Base-by-base conservation (phyloP, 2,113 vertebrate genomes). In the Cygnus atratus region DNA sequence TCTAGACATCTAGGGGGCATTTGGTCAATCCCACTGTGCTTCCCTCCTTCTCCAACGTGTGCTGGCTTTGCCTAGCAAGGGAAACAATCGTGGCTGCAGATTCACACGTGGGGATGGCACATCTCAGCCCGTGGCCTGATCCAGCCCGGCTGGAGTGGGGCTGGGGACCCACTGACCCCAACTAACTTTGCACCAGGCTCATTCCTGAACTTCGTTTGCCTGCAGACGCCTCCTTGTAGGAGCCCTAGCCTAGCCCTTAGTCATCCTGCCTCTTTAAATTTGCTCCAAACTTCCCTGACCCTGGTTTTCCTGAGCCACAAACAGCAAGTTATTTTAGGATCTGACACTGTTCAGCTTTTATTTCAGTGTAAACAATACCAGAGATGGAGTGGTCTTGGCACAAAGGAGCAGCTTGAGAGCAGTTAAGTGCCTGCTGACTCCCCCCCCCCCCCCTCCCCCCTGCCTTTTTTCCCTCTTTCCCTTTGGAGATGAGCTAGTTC, bases 251-350 rank as follows among this genome's bases (percentile, higher is more conserved):
- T 76, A 70, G 81, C 88, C 46, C 66, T 76, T 84, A 59, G 39
- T 72, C 59, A 88, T 78, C 48, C 91, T 97, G 76, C 73, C 54
- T 19, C 93, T 95, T 96, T 96, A 97, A 96, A 95, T 96, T 87
- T 66, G 25, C 91, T 93, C 87, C 92, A 96, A 37, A 96, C 92
- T 95, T 88, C 90, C 74, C 52, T 97, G 92, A 97, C 95, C 95
- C 86, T 93, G 79, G 71, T 72, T 97, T 97, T 96, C 89, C 94
- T 88, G 87, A 92, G 91, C 88, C 87, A 83, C 87, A 89, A 94
- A 85, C 90, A 96, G 80, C 75, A 89, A 97, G 93, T 93, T 97
- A 97, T 97, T 97, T 97, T 97, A 97, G 96, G 96, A 91, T 77
- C 87, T 87, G 54, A 84, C 91, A 88, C 76, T 93, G 77, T 93